phyloP scores from a whole-genome alignment of 2,113 vertebrate species.

The Eulacestoma nigropectus region DNA sequence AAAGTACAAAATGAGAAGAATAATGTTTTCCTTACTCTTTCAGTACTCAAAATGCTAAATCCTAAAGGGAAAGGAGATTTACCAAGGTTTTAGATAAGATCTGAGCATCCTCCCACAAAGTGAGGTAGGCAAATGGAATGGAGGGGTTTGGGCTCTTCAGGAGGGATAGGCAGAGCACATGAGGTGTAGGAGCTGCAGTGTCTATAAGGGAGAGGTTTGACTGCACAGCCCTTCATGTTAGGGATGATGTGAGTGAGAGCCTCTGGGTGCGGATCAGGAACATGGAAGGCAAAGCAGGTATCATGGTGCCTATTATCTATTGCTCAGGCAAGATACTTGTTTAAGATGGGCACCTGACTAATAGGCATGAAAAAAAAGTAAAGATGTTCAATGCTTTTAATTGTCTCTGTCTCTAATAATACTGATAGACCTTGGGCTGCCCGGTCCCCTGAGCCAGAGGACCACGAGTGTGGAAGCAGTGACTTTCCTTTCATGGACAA shows the following conservation, averaged over 20 bases:
- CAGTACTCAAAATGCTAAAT: neutral
- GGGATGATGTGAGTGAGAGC: neutral
- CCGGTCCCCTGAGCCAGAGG: fast-evolving
- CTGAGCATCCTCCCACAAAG: neutral
- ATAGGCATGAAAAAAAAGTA: neutral
- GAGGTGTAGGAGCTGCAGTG: neutral
- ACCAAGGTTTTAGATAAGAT: neutral
- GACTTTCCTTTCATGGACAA: neutral
- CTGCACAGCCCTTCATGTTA: neutral
- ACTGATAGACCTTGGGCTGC: neutral
- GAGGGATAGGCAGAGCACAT: neutral
- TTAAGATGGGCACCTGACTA: neutral
- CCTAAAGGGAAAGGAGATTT: neutral
- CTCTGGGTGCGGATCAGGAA: neutral
- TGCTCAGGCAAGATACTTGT: neutral
- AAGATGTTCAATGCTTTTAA: neutral
- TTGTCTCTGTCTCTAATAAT: neutral
- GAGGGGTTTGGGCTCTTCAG: neutral
- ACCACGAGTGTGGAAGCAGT: neutral
- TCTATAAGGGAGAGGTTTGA: neutral
- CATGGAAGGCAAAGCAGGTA: neutral
- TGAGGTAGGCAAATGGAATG: neutral
- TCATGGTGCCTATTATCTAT: neutral
- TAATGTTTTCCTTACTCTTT: neutral
- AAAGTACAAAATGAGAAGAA: neutral